Evolutionary conservation across 2,888 invertebrate species (phyloP).

Genomic region (Zygaena filipendulae): DNA sequence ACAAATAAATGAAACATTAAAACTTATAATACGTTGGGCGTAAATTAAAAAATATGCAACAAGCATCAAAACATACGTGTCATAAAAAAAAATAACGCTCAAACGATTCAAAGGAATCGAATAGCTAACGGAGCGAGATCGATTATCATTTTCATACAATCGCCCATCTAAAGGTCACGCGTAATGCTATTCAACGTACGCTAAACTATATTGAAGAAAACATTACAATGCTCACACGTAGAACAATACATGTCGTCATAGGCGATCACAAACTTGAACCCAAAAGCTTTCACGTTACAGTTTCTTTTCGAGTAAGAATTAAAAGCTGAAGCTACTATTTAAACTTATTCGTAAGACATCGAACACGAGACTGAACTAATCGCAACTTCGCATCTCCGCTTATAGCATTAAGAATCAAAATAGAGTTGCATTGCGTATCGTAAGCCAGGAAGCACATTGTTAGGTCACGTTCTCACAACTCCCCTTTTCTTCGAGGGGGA

Average conservation of each 20-base stretch:
- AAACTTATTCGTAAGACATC: constrained; percentile 43
- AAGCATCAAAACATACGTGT: too few species aligned
- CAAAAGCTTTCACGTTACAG: constrained; percentile 20
- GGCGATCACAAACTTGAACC: constrained; percentile 18
- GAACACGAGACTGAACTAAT: constrained; percentile 28
- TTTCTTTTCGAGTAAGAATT: constrained; percentile 30
- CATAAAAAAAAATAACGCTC: not conserved
- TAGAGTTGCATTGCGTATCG: constrained; percentile 48
- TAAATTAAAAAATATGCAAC: too few species aligned
- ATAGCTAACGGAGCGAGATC: constrained; percentile 45
- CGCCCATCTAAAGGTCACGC: constrained; percentile 59
- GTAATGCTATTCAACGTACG: constrained; percentile 54
- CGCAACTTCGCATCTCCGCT: constrained; percentile 35
- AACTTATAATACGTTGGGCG: too few species aligned
- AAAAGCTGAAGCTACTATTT: too few species aligned
- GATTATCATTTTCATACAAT: constrained; percentile 64
- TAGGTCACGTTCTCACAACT: constrained; percentile 69
- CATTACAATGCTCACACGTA: constrained; percentile 27
- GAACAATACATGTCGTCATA: constrained; percentile 16
- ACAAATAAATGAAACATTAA: too few species aligned
- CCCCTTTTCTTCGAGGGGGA: constrained; percentile 67
- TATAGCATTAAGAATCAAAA: constrained; percentile 36
- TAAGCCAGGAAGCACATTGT: constrained; percentile 68
- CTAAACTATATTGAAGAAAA: constrained; percentile 45
- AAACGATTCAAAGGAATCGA: constrained; percentile 33